Percentiles rank a stretch among this genome's conserved stretches.
Evolutionary conservation across 2,888 invertebrate genomes (phyloP).

Genomic region (Vannuccia rotundouncinata): DNA sequence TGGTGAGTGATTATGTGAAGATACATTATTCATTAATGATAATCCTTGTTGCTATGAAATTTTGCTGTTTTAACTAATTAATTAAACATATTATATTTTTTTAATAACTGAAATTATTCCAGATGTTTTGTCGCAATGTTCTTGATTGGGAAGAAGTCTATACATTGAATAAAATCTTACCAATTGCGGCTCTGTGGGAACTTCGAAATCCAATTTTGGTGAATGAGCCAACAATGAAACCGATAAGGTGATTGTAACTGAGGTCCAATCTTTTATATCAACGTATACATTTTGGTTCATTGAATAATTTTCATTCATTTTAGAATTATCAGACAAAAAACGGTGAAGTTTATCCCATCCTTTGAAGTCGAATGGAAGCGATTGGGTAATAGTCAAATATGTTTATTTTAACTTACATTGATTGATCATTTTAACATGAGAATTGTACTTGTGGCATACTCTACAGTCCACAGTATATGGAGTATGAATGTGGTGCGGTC

Average conservation of each 20-base stretch:
- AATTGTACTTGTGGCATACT: too few species aligned
- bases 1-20: too few species aligned
- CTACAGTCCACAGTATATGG: too few species aligned
- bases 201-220: background rate
- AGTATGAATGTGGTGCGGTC: too few species aligned
- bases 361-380: slow-evolving; percentile 9
- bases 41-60: too few species aligned
- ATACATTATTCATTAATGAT: too few species aligned
- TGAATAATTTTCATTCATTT: background rate
- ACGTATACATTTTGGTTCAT: background rate
- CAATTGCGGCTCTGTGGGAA: slow-evolving; percentile 50
- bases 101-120: too few species aligned
- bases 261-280: background rate
- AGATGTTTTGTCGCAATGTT: slow-evolving; percentile 41
- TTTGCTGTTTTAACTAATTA: too few species aligned
- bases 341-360: background rate
- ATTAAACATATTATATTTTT: too few species aligned
- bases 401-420: too few species aligned
- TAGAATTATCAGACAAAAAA: background rate
- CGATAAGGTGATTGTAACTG: background rate
- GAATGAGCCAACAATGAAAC: slow-evolving; percentile 4
- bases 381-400: too few species aligned
- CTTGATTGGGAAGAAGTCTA: slow-evolving; percentile 52
- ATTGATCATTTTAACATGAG: too few species aligned
- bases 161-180: slow-evolving; percentile 49